These are phyloP conservation scores for Agapetus fuscipes DNA, from an alignment of 2,888 invertebrate species.

Conservation along the genomic window DNA sequence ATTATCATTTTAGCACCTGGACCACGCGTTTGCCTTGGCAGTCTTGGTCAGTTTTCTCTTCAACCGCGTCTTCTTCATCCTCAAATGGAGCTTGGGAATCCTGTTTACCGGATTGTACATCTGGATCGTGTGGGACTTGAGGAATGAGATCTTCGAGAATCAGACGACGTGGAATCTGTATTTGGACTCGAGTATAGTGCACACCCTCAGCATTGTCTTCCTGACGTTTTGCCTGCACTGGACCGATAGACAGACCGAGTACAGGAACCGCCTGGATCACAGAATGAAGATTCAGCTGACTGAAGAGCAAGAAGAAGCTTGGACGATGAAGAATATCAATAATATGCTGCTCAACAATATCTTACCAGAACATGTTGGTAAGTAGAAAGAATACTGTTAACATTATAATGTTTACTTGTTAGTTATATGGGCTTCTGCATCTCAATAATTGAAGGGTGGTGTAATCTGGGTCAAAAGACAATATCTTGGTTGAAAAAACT, in stretches of 20 bases:
- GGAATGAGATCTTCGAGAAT: conserved; percentile 44
- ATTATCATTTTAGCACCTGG: conserved; percentile 73
- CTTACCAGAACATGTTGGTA: conserved; percentile 85
- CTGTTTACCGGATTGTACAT: conserved; percentile 56
- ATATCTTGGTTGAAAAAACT: too few relatives aligned
- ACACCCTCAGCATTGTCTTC: conserved; percentile 63
- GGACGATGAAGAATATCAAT: conserved; percentile 79
- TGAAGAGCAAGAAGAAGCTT: conserved; percentile 77
- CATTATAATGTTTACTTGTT: too few relatives aligned
- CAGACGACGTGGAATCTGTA: conserved; percentile 62
- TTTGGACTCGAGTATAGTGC: conserved; percentile 58
- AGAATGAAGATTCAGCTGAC: conserved; percentile 57
- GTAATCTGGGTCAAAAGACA: too few relatives aligned
- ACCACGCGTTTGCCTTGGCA: conserved; percentile 56
- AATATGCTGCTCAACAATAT: conserved; percentile 86
- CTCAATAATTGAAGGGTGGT: too few relatives aligned
- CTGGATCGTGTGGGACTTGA: conserved; percentile 56
- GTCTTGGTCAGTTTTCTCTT: conserved; percentile 70
- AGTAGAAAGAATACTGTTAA: too few relatives aligned
- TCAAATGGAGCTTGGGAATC: conserved; percentile 66
- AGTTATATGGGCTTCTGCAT: too few relatives aligned
- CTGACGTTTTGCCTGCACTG: conserved; percentile 70
- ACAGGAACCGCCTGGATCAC: conserved; percentile 79
- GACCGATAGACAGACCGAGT: conserved; percentile 84
- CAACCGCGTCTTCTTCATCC: conserved; percentile 70